Percentiles rank a stretch among this genome's conserved stretches.
phyloP scores from a whole-genome alignment of 2,888 invertebrate genomes.

The Ganaspis brasiliensis region DNA sequence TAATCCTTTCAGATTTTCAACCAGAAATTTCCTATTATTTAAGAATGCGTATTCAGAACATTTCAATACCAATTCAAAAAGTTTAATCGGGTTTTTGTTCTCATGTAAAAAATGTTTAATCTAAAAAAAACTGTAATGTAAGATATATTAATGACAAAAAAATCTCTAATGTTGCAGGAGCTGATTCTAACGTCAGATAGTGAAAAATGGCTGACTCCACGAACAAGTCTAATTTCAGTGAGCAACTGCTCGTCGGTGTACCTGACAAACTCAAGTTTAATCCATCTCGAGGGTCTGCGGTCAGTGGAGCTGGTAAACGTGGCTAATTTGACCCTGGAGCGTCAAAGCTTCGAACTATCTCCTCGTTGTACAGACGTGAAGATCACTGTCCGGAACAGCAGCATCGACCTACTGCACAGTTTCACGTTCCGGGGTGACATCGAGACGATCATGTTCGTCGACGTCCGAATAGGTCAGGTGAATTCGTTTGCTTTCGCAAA shows the following conservation, averaged over 20 bases:
- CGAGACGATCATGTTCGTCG: slow-evolving; percentile 85
- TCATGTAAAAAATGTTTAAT: background rate
- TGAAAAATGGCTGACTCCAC: slow-evolving; percentile 82
- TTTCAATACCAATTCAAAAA: too few species aligned
- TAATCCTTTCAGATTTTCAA: too few species aligned
- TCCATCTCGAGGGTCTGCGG: slow-evolving; percentile 84
- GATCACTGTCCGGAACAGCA: slow-evolving; percentile 80
- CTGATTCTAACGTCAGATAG: slow-evolving; percentile 84
- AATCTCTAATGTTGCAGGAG: slow-evolving; percentile 80
- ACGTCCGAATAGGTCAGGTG: slow-evolving; percentile 84
- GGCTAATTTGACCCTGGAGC: slow-evolving; percentile 83
- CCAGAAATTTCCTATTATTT: too few species aligned
- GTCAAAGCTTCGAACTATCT: slow-evolving; percentile 75
- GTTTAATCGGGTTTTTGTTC: too few species aligned
- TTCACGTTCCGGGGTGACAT: slow-evolving; percentile 88
- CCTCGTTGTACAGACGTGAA: slow-evolving; percentile 68
- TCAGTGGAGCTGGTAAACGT: slow-evolving; percentile 85
- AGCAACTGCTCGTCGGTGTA: slow-evolving; percentile 83
- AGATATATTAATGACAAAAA: slow-evolving; percentile 31
- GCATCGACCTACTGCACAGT: slow-evolving; percentile 80
- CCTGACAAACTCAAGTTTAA: slow-evolving; percentile 80
- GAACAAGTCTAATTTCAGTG: slow-evolving; percentile 84
- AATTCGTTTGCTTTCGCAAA: slow-evolving; percentile 89
- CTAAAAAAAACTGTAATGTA: background rate
- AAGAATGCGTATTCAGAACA: too few species aligned